These are phyloP conservation scores for Zygothrica quintamaculata DNA, from an alignment of 2,888 invertebrate genomes.

Conservation along the genomic window DNA sequence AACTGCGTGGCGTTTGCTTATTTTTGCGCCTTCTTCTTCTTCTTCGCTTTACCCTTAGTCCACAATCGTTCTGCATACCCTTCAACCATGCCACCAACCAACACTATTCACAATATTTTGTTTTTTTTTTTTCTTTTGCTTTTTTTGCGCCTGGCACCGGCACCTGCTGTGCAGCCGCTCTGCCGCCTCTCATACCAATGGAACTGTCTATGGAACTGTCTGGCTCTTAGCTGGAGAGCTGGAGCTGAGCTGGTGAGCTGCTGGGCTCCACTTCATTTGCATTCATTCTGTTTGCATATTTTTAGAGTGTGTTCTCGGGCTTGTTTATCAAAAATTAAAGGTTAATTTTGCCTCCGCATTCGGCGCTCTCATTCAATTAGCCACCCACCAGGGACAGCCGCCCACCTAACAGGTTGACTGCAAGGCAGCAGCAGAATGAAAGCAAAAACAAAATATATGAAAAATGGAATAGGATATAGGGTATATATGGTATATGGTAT, in stretches of 20 bases:
- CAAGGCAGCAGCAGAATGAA: no score
- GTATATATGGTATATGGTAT: background rate
- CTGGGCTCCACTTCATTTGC: slow-evolving; percentile 61
- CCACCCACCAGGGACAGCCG: slow-evolving; percentile 31
- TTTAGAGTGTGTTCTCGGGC: slow-evolving; percentile 44
- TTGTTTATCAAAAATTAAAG: slow-evolving; percentile 69
- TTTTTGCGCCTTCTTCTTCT: slow-evolving; percentile 3
- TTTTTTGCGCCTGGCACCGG: slow-evolving; percentile 21
- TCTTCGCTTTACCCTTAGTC: background rate
- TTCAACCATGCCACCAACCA: background rate
- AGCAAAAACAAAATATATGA: no score
- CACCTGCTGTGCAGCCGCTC: slow-evolving; percentile 43
- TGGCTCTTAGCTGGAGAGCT: slow-evolving; percentile 33
- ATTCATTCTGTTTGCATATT: slow-evolving; percentile 64
- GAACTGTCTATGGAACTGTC: slow-evolving; percentile 7
- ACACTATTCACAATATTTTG: slow-evolving; percentile 39
- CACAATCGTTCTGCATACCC: background rate
- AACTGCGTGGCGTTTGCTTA: slow-evolving; percentile 39
- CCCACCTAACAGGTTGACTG: no score
- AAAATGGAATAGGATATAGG: no score
- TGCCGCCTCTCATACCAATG: background rate
- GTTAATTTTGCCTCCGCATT: slow-evolving; percentile 55
- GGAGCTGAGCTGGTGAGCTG: slow-evolving; percentile 5
- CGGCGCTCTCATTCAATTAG: slow-evolving; percentile 56
- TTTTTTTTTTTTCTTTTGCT: slow-evolving; percentile 5